Evolutionary conservation across 2,797 vertebrate species (phyloP), one percentile per base, ranked within the genome.

Genomic region (Thamnophis elegans): DNA sequence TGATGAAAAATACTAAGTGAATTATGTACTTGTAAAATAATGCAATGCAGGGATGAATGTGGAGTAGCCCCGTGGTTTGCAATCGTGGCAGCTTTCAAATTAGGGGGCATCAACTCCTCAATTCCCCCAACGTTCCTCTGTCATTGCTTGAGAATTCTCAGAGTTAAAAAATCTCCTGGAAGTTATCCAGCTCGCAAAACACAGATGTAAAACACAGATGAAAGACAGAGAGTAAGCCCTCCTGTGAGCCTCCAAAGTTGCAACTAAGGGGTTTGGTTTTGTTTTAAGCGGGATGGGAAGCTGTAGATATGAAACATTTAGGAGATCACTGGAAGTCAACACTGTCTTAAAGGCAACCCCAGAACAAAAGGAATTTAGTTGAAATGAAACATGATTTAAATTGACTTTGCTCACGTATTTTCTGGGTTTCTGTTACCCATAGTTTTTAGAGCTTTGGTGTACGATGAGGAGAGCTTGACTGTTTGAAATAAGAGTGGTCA

Each of bases 1-100:
- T 93, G 59, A 51, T 0, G 42, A 94, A 92, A 90, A 96, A 94
- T 92, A 92, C 62, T 47, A 85, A 60, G 4, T 95, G 91, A 95
- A 91, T 94, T 93, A 94, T 93, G 82, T 87, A 68, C 93, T 89
- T 90, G 26, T 73, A 92, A 93, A 91, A 89, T 88, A 89, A 93
- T 51, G 91, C 10, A 88, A n/a, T 22, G 1, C 73, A 42, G 36
- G 7, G n/a, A 16, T 32, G n/a, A 78, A 22, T 42, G 36, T 78
- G 11, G 73, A 22, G 9, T 10, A 42, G 32, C n/a, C n/a, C 65
- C 6, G 2, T 32, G n/a, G 7, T 20, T 73, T 73, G n/a, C 68
- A 78, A 4, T 4, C 36, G 42, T 78, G 32, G 36, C 68, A 78
- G 68, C 68, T 78, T 78, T 20, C 18, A 36, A 36, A 78, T 78